These are phyloP conservation scores for Oceanites oceanicus DNA, from an alignment of 2,113 vertebrate genomes.

Conservation along the genomic window DNA sequence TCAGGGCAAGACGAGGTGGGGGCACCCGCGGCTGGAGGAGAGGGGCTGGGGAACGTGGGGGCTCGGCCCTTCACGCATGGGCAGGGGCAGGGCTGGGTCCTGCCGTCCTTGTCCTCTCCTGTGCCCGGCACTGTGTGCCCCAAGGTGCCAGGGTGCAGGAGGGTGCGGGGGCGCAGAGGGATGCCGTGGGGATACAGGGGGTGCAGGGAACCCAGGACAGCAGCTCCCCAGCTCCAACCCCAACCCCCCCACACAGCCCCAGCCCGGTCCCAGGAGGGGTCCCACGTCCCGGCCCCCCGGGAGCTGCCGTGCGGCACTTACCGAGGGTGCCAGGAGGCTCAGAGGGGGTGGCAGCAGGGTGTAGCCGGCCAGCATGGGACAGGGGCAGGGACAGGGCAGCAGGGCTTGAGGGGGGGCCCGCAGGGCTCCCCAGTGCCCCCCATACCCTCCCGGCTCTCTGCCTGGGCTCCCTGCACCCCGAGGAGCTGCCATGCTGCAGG, in stretches of 20 bases:
- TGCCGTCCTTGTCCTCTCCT: rapidly evolving
- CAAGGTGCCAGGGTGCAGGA: neutral
- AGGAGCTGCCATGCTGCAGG: constrained; percentile 23
- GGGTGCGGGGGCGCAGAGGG: neutral
- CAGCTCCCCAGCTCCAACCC: neutral
- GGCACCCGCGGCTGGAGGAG: rapidly evolving
- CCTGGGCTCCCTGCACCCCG: neutral
- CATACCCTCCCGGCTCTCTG: neutral
- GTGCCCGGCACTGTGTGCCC: rapidly evolving
- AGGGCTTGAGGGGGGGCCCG: neutral
- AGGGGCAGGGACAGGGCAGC: neutral
- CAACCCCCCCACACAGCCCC: neutral
- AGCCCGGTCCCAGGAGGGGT: neutral
- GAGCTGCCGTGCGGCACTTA: neutral
- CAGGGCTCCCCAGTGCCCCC: neutral
- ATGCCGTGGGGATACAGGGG: neutral
- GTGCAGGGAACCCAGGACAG: neutral
- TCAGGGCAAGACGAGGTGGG: neutral
- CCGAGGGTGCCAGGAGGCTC: neutral
- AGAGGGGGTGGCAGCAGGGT: neutral
- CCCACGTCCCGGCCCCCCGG: rapidly evolving
- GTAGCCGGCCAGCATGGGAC: neutral
- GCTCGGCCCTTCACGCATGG: rapidly evolving
- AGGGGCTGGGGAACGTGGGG: neutral
- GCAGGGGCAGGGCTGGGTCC: neutral